Percentiles rank a stretch among this genome's conserved stretches.
phyloP scores from a whole-genome alignment of 2,113 vertebrate species.

The Tenrec ecaudatus region DNA sequence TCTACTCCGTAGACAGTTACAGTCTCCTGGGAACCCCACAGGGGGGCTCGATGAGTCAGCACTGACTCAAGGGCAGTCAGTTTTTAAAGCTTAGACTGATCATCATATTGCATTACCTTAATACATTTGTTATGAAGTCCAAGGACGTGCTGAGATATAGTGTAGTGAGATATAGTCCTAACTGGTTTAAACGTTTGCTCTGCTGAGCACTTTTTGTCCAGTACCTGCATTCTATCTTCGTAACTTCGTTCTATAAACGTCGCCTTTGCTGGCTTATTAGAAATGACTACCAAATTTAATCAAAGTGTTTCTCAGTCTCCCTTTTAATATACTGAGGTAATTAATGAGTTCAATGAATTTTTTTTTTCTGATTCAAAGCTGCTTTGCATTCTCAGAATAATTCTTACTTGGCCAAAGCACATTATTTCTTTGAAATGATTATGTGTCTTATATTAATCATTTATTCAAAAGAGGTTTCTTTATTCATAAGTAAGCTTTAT shows the following conservation, averaged over 20 bases:
- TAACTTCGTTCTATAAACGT: not conserved
- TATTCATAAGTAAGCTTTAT: slow-evolving; percentile 9
- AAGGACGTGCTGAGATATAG: not conserved
- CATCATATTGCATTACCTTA: not conserved
- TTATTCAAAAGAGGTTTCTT: slow-evolving; percentile 6
- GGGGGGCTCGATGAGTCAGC: too few species aligned
- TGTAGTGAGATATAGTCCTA: too few species aligned
- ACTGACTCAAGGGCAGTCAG: too few species aligned
- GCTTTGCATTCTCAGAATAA: not conserved
- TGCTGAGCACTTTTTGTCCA: too few species aligned
- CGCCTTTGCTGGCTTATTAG: slow-evolving; percentile 7
- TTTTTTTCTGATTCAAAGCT: not conserved
- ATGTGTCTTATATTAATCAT: not conserved
- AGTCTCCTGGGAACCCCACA: too few species aligned
- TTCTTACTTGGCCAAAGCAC: not conserved
- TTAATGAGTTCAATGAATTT: not conserved
- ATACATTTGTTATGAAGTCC: not conserved
- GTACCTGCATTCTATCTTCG: not conserved
- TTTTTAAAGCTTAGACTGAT: not conserved
- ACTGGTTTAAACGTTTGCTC: not conserved
- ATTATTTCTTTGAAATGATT: not conserved
- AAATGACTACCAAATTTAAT: not conserved
- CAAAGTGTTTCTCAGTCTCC: not conserved
- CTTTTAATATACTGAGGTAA: not conserved
- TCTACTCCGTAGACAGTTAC: too few species aligned